Percentiles rank a stretch among this genome's conserved stretches.
Evolutionary conservation across 2,888 invertebrate species (phyloP).

Genomic region (Protodeltote pygarga): DNA sequence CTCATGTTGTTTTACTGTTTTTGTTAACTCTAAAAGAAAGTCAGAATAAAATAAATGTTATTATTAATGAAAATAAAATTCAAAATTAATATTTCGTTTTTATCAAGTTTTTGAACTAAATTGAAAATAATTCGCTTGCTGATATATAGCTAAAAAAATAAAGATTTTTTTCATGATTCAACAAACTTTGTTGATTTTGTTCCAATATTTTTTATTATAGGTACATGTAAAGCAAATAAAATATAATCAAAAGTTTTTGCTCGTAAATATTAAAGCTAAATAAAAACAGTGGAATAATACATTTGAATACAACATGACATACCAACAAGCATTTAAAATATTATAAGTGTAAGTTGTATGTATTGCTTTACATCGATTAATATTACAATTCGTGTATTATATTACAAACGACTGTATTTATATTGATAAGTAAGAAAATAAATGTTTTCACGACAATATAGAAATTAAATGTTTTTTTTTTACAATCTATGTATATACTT

Average conservation of each 20-base stretch:
- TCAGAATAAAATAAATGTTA: background rate
- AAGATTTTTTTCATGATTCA: too few relatives aligned
- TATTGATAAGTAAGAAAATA: slow-evolving; percentile 67
- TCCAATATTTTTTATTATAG: too few relatives aligned
- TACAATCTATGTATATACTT: too few relatives aligned
- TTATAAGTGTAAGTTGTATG: slow-evolving; percentile 54
- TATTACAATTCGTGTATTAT: slow-evolving; percentile 59
- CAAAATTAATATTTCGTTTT: slow-evolving; percentile 23
- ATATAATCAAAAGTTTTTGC: too few relatives aligned
- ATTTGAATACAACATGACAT: slow-evolving; percentile 64
- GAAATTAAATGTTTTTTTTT: slow-evolving; percentile 20
- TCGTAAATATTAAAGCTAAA: slow-evolving; percentile 11
- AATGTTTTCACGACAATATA: slow-evolving; percentile 74
- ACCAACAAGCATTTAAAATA: slow-evolving; percentile 75
- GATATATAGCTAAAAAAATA: too few relatives aligned
- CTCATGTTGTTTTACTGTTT: slow-evolving; percentile 50
- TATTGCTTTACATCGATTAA: slow-evolving; percentile 63
- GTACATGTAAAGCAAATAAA: too few relatives aligned
- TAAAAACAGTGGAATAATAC: slow-evolving; percentile 56
- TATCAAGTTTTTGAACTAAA: too few relatives aligned
- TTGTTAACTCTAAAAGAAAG: slow-evolving; percentile 16
- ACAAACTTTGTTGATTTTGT: too few relatives aligned
- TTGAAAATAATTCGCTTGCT: too few relatives aligned
- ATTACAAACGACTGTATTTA: slow-evolving; percentile 74
- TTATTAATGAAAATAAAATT: slow-evolving; percentile 9